A percentile compares a stretch with the other conserved stretches of the same genome.
Evolutionary conservation across 2,888 invertebrate species (phyloP).

Genomic region (Troglohyphantes excavatus): DNA sequence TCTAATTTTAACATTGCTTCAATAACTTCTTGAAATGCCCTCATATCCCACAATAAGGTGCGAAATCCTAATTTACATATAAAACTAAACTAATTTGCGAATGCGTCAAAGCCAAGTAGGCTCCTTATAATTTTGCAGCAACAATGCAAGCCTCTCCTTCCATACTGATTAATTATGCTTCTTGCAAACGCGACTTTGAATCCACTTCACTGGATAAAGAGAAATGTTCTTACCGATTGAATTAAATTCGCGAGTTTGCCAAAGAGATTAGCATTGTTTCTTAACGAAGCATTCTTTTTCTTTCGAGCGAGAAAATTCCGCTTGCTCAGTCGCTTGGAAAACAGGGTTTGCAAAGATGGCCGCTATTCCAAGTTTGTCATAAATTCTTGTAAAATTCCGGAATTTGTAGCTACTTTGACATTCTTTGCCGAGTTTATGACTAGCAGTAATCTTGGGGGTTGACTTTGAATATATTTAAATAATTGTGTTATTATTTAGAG

Average conservation of each 20-base stretch:
- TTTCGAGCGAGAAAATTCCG: background rate
- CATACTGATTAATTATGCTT: background rate
- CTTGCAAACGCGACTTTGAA: background rate
- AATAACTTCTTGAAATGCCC: background rate
- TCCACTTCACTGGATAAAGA: background rate
- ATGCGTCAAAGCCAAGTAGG: background rate
- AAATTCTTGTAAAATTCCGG: background rate
- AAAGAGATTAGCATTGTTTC: slow-evolving; percentile 1
- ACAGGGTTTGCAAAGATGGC: background rate
- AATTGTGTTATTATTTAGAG: too few relatives aligned
- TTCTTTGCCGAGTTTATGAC: background rate
- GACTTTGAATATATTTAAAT: too few relatives aligned
- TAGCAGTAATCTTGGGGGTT: too few relatives aligned
- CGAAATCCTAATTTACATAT: background rate
- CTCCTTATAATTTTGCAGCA: background rate
- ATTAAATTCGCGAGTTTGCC: background rate
- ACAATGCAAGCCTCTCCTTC: background rate
- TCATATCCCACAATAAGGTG: background rate
- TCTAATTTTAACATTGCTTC: background rate
- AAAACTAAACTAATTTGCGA: background rate
- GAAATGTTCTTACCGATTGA: background rate
- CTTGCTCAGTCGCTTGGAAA: background rate
- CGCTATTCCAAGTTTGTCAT: background rate
- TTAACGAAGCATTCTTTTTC: slow-evolving; percentile 5
- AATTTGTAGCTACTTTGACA: background rate